Percentiles rank a stretch among this genome's conserved stretches.
Conservation (phyloP, 2,888 invertebrate genomes). For the Eupithecia pulchellata region DNA sequence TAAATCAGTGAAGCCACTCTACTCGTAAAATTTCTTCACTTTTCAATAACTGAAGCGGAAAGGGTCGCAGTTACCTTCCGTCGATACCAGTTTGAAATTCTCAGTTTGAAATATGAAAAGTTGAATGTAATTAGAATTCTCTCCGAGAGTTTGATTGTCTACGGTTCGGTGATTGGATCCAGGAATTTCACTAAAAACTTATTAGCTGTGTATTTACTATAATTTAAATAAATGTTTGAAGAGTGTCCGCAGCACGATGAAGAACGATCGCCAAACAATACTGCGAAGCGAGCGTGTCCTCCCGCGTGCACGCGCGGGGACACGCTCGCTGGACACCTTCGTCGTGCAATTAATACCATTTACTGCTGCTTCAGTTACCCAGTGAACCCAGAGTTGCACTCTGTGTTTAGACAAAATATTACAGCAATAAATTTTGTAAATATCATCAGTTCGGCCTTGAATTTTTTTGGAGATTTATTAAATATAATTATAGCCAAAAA, state of each 20-base stretch:
- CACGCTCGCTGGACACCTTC: too few species aligned
- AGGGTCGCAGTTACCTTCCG: constrained; percentile 3
- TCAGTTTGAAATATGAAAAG: constrained; percentile 25
- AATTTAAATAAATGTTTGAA: too few species aligned
- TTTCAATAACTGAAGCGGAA: background rate
- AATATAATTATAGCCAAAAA: constrained; percentile 23
- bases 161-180: constrained; percentile 21
- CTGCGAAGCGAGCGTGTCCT: too few species aligned
- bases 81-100: constrained; percentile 22
- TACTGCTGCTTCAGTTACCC: constrained; percentile 19
- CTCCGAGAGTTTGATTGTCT: constrained; percentile 25
- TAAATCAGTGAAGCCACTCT: background rate
- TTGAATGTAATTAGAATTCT: constrained; percentile 20
- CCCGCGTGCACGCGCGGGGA: too few species aligned
- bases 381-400: constrained; percentile 12
- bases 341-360: constrained; percentile 33
- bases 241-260: background rate
- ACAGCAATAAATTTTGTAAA: background rate
- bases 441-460: too few species aligned
- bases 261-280: too few species aligned
- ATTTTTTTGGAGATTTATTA: too few species aligned
- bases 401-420: too few species aligned
- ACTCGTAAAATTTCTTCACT: background rate
- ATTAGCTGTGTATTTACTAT: too few species aligned
- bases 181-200: constrained; percentile 48